A percentile compares a stretch with the other conserved stretches of the same genome.
Evolutionary conservation across 2,797 vertebrate genomes (phyloP).

Genomic region (Atherinosoma microstoma): DNA sequence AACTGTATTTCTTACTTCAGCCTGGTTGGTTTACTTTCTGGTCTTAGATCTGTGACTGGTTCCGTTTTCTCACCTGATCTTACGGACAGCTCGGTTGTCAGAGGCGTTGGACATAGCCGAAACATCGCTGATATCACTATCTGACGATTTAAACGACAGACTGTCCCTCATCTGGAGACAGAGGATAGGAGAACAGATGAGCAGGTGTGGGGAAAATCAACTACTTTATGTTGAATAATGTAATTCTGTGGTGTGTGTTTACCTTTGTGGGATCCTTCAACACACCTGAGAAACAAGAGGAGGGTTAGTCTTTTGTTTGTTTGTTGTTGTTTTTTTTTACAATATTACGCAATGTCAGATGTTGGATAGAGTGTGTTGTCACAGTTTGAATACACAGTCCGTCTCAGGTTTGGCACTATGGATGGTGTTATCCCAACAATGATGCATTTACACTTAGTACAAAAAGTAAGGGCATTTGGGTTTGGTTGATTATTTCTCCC

Average conservation of each 20-base stretch:
- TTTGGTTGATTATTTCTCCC: too few relatives aligned
- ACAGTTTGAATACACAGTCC: neutral
- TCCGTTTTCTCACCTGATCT: slow-evolving; percentile 86
- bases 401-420: neutral
- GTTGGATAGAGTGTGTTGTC: neutral
- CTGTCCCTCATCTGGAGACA: slow-evolving; percentile 85
- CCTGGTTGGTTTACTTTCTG: neutral
- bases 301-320: neutral
- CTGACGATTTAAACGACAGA: slow-evolving; percentile 91
- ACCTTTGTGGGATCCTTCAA: slow-evolving; percentile 68
- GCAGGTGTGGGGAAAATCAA: neutral
- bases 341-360: neutral
- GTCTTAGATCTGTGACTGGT: neutral
- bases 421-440: neutral
- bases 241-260: neutral
- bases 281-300: slow-evolving; percentile 51
- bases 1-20: neutral
- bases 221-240: neutral
- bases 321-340: neutral
- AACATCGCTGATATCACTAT: slow-evolving; percentile 93
- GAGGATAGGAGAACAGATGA: slow-evolving; percentile 18
- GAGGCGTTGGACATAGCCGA: slow-evolving; percentile 90
- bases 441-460: neutral
- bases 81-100: slow-evolving; percentile 86
- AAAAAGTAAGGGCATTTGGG: too few relatives aligned